Evolutionary conservation across 1,140 invertebrate species (phyloP).

Genomic region (Cydia pomonella): DNA sequence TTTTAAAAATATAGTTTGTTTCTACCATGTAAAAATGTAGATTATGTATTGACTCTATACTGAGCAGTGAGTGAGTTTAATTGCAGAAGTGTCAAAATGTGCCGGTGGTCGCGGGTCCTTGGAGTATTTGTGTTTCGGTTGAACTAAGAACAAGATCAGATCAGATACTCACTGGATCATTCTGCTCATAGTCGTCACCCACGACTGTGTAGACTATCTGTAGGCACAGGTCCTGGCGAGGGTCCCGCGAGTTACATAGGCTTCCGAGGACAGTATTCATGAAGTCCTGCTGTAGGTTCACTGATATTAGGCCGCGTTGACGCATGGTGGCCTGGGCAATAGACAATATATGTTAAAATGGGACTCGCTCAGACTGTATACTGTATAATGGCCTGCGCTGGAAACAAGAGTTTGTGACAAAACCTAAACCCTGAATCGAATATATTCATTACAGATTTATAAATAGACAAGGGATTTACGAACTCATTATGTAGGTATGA

Average conservation of each 20-base stretch:
- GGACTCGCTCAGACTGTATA: background rate
- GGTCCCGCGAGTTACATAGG: conserved; percentile 55
- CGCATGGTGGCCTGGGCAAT: conserved; percentile 54
- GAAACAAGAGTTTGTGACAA: no score
- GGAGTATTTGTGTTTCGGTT: no score
- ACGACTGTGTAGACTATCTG: conserved; percentile 56
- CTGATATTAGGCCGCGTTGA: conserved; percentile 50
- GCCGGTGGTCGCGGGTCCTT: no score
- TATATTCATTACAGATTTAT: background rate
- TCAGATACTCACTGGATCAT: conserved; percentile 59
- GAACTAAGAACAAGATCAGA: no score
- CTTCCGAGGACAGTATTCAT: conserved; percentile 47
- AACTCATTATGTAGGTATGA: no score
- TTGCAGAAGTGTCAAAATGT: no score
- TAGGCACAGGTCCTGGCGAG: conserved; percentile 63
- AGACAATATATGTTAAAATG: background rate
- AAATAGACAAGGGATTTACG: background rate
- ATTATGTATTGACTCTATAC: no score
- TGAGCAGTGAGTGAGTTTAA: no score
- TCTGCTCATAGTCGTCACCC: conserved; percentile 72
- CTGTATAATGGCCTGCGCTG: background rate
- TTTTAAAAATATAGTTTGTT: no score
- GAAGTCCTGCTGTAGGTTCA: conserved; percentile 40
- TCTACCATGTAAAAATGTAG: no score
- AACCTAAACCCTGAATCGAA: no score